These are phyloP conservation scores for Eretmochelys imbricata DNA, from an alignment of 2,113 vertebrate species.

Conservation along the genomic window DNA sequence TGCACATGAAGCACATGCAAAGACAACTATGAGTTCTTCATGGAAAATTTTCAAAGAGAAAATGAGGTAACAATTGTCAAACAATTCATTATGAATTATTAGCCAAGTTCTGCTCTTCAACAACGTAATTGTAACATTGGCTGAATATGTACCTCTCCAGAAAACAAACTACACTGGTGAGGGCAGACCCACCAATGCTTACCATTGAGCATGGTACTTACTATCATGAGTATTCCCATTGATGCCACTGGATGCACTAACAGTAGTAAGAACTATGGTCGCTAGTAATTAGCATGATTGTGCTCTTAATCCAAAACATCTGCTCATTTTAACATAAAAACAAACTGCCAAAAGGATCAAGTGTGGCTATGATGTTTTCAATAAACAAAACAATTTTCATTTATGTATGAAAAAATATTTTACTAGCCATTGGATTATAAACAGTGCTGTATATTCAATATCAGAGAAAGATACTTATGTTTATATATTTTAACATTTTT, in stretches of 20 bases:
- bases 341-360: not conserved
- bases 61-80: not conserved
- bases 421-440: slow-evolving; percentile 26
- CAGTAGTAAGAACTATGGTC: not conserved
- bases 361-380: slow-evolving; percentile 26
- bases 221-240: not conserved
- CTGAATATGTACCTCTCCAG: not conserved
- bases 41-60: not conserved
- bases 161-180: not conserved
- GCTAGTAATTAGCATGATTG: not conserved
- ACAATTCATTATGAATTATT: not conserved
- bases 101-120: not conserved
- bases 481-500: slow-evolving; percentile 51
- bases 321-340: slow-evolving; percentile 20
- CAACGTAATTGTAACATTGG: not conserved
- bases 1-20: not conserved
- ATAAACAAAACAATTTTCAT: slow-evolving; percentile 35
- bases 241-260: not conserved
- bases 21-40: not conserved
- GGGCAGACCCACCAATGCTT: not conserved
- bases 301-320: slow-evolving; percentile 1
- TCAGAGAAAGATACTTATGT: slow-evolving; percentile 28
- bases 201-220: not conserved
- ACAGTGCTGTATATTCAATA: not conserved
- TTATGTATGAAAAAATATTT: slow-evolving; percentile 55